phyloP scores from a whole-genome alignment of 1,140 invertebrate species.

The Papilio aristodemus region DNA sequence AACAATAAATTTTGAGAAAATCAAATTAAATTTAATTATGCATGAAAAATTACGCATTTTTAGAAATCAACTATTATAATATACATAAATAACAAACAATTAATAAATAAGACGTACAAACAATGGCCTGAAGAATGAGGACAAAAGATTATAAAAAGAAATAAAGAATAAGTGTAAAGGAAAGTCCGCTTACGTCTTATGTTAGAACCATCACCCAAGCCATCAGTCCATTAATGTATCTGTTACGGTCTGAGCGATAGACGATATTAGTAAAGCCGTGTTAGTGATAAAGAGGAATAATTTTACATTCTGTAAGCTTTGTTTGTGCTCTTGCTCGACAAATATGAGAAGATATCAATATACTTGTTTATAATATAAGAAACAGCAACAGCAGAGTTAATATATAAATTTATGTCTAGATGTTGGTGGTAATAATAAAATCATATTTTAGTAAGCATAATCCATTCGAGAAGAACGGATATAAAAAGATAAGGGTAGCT shows the following conservation, averaged over 20 bases:
- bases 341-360: constrained; percentile 17
- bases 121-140: too few species aligned
- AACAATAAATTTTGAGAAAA: too few species aligned
- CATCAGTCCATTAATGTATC: constrained; percentile 40
- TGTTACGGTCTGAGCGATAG: constrained; percentile 43
- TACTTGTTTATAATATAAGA: background rate
- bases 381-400: background rate
- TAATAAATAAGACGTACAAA: too few species aligned
- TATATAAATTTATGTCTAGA: too few species aligned
- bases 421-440: too few species aligned
- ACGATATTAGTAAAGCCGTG: constrained; percentile 40
- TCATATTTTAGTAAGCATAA: too few species aligned
- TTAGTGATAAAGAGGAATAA: constrained; percentile 38
- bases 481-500: too few species aligned
- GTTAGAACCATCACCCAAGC: background rate
- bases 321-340: constrained; percentile 28
- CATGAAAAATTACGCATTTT: too few species aligned
- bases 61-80: too few species aligned
- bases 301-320: constrained; percentile 34
- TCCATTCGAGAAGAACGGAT: too few species aligned
- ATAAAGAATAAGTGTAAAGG: background rate
- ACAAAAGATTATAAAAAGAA: background rate
- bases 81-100: too few species aligned
- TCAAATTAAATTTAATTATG: too few species aligned
- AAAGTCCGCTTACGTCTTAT: background rate